Base-by-base conservation (phyloP, 2,888 invertebrate species). In the Teinopalpus imperialis region DNA sequence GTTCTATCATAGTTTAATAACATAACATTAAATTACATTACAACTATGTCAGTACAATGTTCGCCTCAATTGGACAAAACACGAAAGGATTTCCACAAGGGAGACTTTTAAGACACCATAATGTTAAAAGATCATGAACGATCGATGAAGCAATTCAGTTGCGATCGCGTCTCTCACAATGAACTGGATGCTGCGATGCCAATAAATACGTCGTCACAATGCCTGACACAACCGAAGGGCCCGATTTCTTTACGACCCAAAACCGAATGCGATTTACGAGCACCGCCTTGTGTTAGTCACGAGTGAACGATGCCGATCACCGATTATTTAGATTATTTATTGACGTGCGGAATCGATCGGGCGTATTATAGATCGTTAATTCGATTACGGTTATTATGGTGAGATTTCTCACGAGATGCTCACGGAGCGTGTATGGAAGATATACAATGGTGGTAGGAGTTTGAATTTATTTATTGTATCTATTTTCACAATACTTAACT, bases 181-280 rank as follows among this genome's bases (percentile, higher is more conserved):
- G 36, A 24, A 30, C 16, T 32, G 30, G 29, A 16, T 34, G 30
- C 47, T 48, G 52, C 49, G 53, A 56, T 55, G 34, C 44, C 48
- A 16, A 40, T 54, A 56, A 48, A 48, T 53, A 43, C 42, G 47
- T 58, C 54, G 50, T 56, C 53, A 48, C 58, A 61, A 61, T 59
- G 57, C 51, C 53, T 44, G 54, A 62, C 62, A 61, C 54, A 52
- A 59, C 53, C 47, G 54, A 49, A 55, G 62, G 80, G 81, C 76
- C 51, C 69, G 78, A 76, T 59, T 69, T 61, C 70, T 80, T 82
- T 81, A 82, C 71, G 77, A 81, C 44, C 74, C 73, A 76, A 78
- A 82, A 81, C 81, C 68, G 68, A 65, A 59, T 53, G 52, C 58
- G 61, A 77, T 77, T 77, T 75, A 77, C 71, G 72, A 73, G 41